Conservation (phyloP, 2,797 vertebrate species). For the Mus caroli region DNA sequence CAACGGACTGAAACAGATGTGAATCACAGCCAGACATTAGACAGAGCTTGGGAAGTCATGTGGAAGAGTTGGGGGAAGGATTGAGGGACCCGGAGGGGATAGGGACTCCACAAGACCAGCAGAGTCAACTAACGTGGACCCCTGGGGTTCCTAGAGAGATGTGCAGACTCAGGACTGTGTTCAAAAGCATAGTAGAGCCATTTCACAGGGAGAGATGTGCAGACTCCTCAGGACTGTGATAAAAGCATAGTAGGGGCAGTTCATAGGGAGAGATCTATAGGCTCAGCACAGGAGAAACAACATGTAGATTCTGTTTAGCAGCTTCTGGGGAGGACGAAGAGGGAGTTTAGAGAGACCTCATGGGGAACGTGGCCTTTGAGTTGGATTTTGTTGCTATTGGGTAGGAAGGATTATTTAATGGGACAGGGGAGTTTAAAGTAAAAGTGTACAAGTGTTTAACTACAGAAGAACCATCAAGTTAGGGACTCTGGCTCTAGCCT, state of each 20-base stretch:
- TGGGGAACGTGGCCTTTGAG: background rate
- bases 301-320: background rate
- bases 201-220: too few species aligned
- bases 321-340: rapidly evolving
- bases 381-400: background rate
- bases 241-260: background rate
- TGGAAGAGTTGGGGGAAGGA: background rate
- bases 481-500: background rate
- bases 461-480: background rate
- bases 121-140: background rate
- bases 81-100: background rate
- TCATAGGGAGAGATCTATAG: background rate
- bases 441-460: background rate
- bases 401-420: background rate
- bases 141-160: background rate
- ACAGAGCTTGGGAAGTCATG: background rate
- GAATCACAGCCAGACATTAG: background rate
- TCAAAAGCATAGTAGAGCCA: background rate
- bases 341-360: background rate
- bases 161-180: background rate
- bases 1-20: too few species aligned
- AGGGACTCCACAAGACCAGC: background rate
- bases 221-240: background rate
- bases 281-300: background rate
- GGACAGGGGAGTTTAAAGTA: background rate